phyloP scores from a whole-genome alignment of 2,888 invertebrate genomes.

The Thysanoteuthis rhombus region DNA sequence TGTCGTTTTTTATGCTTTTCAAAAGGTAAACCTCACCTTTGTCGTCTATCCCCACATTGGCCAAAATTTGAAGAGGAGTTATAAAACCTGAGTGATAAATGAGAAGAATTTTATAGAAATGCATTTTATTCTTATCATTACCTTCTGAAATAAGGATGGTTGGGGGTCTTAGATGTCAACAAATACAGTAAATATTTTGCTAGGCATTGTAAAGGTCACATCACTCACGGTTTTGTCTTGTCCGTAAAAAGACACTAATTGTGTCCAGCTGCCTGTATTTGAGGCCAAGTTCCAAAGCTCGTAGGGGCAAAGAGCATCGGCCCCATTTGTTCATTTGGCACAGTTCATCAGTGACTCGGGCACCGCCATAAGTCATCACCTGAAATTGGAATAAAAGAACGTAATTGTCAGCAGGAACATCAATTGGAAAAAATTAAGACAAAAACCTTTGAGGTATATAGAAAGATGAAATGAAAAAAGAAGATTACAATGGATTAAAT shows the following conservation, averaged over 20 bases:
- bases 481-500: too few species aligned
- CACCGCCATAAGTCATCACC: conserved; percentile 62
- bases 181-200: too few species aligned
- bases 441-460: background rate
- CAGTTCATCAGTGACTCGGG: conserved; percentile 53
- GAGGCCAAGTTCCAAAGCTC: conserved; percentile 58
- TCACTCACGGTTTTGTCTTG: conserved; percentile 58
- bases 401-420: background rate
- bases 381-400: conserved; percentile 38
- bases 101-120: too few species aligned
- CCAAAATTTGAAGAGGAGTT: too few species aligned
- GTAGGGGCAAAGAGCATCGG: conserved; percentile 57
- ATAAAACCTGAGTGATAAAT: too few species aligned
- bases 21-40: too few species aligned
- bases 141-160: too few species aligned
- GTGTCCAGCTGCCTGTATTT: conserved; percentile 63
- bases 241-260: conserved; percentile 62
- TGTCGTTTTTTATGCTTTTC: too few species aligned
- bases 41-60: too few species aligned
- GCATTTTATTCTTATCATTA: too few species aligned
- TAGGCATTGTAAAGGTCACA: background rate
- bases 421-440: background rate
- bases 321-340: conserved; percentile 63
- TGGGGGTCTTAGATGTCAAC: too few species aligned
- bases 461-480: too few species aligned